Percentiles rank a stretch among this genome's conserved stretches.
Evolutionary conservation across 2,797 vertebrate genomes (phyloP).

Genomic region (Hippocampus kuda): DNA sequence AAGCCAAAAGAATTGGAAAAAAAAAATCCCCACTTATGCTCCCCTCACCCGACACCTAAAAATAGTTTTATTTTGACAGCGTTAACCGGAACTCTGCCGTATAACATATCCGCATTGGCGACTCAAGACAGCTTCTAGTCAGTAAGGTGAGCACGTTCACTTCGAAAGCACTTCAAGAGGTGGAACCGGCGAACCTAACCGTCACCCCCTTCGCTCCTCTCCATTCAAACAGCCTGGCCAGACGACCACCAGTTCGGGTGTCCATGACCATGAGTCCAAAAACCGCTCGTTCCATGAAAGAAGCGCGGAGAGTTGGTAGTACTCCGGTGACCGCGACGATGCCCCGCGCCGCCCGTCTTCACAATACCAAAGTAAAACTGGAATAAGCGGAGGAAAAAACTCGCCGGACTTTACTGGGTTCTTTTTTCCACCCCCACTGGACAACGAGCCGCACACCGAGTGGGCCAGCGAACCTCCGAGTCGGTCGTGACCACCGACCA

Average conservation of each 20-base stretch:
- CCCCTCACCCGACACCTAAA: too few relatives aligned
- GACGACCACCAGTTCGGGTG: neutral
- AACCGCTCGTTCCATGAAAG: neutral
- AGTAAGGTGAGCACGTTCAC: conserved; percentile 8
- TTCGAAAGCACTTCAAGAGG: conserved; percentile 5
- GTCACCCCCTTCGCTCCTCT: neutral
- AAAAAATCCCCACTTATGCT: too few relatives aligned
- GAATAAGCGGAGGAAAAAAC: neutral
- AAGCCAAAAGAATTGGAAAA: neutral
- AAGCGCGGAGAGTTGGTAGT: neutral
- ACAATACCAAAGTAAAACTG: conserved; percentile 2
- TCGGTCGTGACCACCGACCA: neutral
- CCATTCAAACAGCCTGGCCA: neutral
- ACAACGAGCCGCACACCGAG: neutral
- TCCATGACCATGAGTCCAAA: neutral
- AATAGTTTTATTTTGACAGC: conserved; percentile 6
- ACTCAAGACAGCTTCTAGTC: neutral
- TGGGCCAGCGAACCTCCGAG: neutral
- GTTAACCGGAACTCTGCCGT: neutral
- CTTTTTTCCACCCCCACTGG: neutral
- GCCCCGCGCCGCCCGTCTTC: neutral
- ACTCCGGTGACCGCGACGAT: neutral
- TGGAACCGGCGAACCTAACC: neutral
- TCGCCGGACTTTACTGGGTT: conserved; percentile 1
- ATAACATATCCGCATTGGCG: neutral